Evolutionary conservation across 2,113 vertebrate species (phyloP), one percentile per base, ranked within the genome.

Genomic region (Manacus vitellinus): DNA sequence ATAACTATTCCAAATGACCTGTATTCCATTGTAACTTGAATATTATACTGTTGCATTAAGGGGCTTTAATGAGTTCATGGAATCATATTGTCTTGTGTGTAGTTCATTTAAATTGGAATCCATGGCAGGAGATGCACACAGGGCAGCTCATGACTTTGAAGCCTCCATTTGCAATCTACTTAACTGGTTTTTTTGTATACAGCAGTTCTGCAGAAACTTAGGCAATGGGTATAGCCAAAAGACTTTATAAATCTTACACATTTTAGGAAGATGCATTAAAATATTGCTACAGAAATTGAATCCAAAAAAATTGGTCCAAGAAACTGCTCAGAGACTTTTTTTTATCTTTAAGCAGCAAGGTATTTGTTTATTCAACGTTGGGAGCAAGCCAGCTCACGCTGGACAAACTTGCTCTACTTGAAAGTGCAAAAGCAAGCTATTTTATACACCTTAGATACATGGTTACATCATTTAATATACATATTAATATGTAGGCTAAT

Each of bases 61-160:
- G 62, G 19, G 15, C 21, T 83, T 88, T 43, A 51, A 35, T n/a
- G n/a, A 61, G 27, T 55, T 59, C 6, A n/a, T 58, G 3, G 2
- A 86, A 72, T 62, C 47, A 14, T 79, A 46, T 4, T 80, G 30
- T 55, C 55, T 41, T 37, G 15, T 19, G 24, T 3, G 3, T 49
- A 37, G 52, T 89, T 66, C 74, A 46, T 67, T 75, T 75, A 47
- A 72, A 56, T 24, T 56, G 16, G 16, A 72, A 79, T 65, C 66
- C 9, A 3, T 49, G 52, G 78, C 18, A 81, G 55, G 41, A 77
- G 71, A 75, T 72, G 47, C 79, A 47, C 78, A 51, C 30, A 68
- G 75, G 43, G 78, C 66, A 89, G 83, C 59, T 96, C 71, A 46
- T 59, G 61, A 72, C 35, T 88, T 76, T 92, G 81, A 92, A 89